Base-by-base conservation (phyloP, 2,888 invertebrate species). In the Mimachlamys varia region DNA sequence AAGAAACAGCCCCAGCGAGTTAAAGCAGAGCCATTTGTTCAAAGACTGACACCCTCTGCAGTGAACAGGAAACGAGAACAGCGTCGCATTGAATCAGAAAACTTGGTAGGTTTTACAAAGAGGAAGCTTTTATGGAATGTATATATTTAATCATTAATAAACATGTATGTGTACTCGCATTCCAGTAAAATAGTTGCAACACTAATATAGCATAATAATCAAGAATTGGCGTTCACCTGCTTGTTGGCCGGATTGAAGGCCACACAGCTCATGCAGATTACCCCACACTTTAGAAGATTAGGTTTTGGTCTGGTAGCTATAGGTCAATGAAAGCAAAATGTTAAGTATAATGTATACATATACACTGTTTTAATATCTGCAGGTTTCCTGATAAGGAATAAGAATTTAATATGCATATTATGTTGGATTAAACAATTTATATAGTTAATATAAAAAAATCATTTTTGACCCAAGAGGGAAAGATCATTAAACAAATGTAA, bases 1-100 rank as follows among this genome's bases (percentile, higher is more conserved):
- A 92, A 92, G 53, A 92, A 91, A 37, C 90, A 92, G 88, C 44
- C 89, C 27, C 33, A 90, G 49, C 88, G 91, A 49, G 88, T 88
- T 27, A 87, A 87, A 76, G 90, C 90, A 55, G 88, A 88, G 17
- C 92, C 94, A 53, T 92, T 91, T 33, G 88, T 93, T 19, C 93
- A 93, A 87, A 93, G 94, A 90, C 53, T 95, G 33, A 94, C 95
- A 88, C 93, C 95, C 22, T 97, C 97, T 55, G 97, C 97, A 22
- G 96, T 97, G 87, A 97, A 97, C 93, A 96, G 97, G 88, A 96
- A 95, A 90, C 96, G 96, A 92, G 96, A 97, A 38, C 97, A 97
- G 92, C 96, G 96, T 90, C 96, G 97, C 93, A 97, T 97, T 92
- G 97, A 97, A 92, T 95, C 96, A 92, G 97, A 97, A 92, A 97